These are phyloP conservation scores for Mimas tiliae DNA, from an alignment of 2,888 invertebrate genomes.

Conservation along the genomic window DNA sequence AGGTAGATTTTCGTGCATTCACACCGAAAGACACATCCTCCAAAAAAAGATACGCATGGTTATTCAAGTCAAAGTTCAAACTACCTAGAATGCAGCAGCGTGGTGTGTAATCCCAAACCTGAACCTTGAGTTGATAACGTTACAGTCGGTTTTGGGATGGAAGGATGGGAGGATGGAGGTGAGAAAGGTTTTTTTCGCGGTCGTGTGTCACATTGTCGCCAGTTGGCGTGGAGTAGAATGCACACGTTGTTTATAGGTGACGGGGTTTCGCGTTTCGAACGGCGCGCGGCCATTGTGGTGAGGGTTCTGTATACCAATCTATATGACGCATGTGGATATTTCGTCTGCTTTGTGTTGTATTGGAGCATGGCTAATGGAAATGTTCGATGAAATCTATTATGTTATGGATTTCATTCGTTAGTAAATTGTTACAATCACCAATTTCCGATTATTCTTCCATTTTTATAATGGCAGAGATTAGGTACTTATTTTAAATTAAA, in stretches of 20 bases:
- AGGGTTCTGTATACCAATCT: constrained; percentile 9
- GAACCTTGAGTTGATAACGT: constrained; percentile 39
- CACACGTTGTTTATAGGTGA: constrained; percentile 65
- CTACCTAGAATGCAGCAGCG: constrained; percentile 15
- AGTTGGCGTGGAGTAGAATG: constrained; percentile 52
- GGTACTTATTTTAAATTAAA: too few species aligned
- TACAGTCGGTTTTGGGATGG: constrained; percentile 50
- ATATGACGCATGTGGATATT: not conserved
- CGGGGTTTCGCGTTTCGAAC: constrained; percentile 55
- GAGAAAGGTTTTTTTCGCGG: constrained; percentile 59
- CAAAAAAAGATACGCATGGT: constrained; percentile 15
- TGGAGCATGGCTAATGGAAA: not conserved
- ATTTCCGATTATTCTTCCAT: too few species aligned
- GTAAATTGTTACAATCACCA: too few species aligned
- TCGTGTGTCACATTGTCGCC: constrained; percentile 63
- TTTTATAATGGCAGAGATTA: too few species aligned
- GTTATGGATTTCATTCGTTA: too few species aligned
- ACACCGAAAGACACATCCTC: constrained; percentile 21
- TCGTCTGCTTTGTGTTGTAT: not conserved
- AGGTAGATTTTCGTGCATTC: constrained; percentile 43
- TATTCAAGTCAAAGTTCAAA: constrained; percentile 69
- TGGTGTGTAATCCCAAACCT: constrained; percentile 29
- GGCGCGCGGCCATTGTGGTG: constrained; percentile 36
- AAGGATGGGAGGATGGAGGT: constrained; percentile 32
- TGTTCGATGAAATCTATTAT: not conserved